Conservation (phyloP, 2,888 invertebrate genomes). For the Melinaea marsaeus region DNA sequence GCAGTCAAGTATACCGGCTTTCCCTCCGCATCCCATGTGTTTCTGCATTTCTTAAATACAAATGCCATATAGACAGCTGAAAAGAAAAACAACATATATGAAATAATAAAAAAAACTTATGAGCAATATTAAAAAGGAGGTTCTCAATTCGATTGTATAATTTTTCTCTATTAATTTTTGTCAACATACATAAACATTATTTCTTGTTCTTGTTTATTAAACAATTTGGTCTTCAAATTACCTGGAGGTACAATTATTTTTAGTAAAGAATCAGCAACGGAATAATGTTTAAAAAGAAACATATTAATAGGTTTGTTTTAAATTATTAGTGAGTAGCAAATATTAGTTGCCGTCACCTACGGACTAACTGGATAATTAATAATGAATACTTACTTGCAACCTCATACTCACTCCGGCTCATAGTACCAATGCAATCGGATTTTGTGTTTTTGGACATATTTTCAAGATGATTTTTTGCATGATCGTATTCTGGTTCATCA, state of each 20-base stretch:
- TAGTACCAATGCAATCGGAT: conserved; percentile 83
- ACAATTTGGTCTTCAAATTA: too few relatives aligned
- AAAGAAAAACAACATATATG: conserved; percentile 44
- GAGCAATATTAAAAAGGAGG: too few relatives aligned
- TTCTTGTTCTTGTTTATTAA: too few relatives aligned
- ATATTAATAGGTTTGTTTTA: too few relatives aligned
- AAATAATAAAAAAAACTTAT: background rate
- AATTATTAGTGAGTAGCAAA: too few relatives aligned
- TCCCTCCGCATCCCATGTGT: conserved; percentile 78
- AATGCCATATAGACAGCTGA: conserved; percentile 86
- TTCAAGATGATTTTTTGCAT: conserved; percentile 80
- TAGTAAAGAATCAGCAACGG: too few relatives aligned
- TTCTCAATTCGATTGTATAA: too few relatives aligned
- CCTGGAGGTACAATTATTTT: too few relatives aligned
- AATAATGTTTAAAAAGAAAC: too few relatives aligned
- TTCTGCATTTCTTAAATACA: conserved; percentile 85
- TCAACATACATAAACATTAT: too few relatives aligned
- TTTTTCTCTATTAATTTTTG: too few relatives aligned
- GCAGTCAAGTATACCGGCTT: conserved; percentile 65
- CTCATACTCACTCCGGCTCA: conserved; percentile 95
- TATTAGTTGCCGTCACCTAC: background rate
- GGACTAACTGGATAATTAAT: background rate
- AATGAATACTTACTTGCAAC: conserved; percentile 85
- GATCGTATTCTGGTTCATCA: conserved; percentile 82
- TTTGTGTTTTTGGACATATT: conserved; percentile 55